Evolutionary conservation across 2,797 vertebrate species (phyloP).

Genomic region (Discoglossus pictus): DNA sequence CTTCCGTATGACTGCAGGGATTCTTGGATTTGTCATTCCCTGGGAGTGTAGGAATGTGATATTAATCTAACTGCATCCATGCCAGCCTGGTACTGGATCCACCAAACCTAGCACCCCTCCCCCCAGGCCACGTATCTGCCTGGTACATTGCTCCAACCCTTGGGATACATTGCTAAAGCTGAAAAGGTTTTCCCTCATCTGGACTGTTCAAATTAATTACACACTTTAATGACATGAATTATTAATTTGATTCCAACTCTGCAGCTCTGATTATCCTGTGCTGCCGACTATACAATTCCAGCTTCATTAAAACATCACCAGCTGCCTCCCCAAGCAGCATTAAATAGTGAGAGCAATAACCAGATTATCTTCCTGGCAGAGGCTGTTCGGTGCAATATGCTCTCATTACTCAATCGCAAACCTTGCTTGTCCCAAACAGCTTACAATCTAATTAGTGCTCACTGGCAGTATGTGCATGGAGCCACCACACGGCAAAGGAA

Average conservation of each 20-base stretch:
- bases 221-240: constrained; percentile 99
- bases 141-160: constrained; percentile 41
- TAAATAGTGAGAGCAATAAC: constrained; percentile 88
- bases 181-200: constrained; percentile 70
- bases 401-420: constrained; percentile 38
- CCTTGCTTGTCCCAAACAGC: constrained; percentile 14
- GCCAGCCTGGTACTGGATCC: constrained; percentile 11
- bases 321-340: constrained; percentile 84
- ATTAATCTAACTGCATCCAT: constrained; percentile 30
- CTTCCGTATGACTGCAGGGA: too few species aligned
- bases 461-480: neutral
- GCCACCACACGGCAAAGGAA: neutral
- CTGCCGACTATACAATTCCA: constrained; percentile 84
- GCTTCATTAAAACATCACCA: constrained; percentile 97
- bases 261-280: constrained; percentile 93
- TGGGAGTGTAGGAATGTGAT: constrained; percentile 42
- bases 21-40: too few species aligned
- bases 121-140: constrained; percentile 20
- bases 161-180: constrained; percentile 50
- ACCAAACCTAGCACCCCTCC: constrained; percentile 5
- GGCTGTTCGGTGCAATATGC: constrained; percentile 45
- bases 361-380: constrained; percentile 77
- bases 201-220: constrained; percentile 91
- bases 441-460: constrained; percentile 8
- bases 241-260: constrained; percentile 98